Base-by-base conservation (phyloP, 2,113 vertebrate genomes). In the Sinocyclocheilus maitianheensis region DNA sequence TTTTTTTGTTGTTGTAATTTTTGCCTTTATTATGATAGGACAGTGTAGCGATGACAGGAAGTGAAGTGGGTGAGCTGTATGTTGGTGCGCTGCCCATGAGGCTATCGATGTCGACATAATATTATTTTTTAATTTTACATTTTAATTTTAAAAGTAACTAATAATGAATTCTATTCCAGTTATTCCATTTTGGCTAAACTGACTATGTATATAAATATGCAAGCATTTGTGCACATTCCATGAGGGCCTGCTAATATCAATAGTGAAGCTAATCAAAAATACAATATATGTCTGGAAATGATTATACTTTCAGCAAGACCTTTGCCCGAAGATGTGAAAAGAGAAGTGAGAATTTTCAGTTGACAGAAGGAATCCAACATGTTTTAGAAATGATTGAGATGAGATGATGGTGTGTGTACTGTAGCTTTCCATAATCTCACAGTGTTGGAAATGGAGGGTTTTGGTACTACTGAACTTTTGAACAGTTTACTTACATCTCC, bases 401-500 rank as follows among this genome's bases (percentile, higher is more conserved):
- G 48, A 22, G 20, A 30, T 53, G 74, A 63, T 78, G 62, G n/a
- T 14, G 22, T 67, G 16, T 7, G 1, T 20, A 18, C 22, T 71
- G 43, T 77, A 24, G 46, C 11, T 79, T 37, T 79, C 48, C 7
- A 22, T 18, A n/a, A 65, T n/a, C n/a, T 13, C 69, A 26, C 40
- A 77, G 1, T 3, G 55, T 63, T 65, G 30, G 18, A 43, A 62
- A 13, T 8, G 0, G 6, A 80, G 22, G 37, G 11, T 9, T 58
- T 55, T 18, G 51, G 16, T 6, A 72, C 58, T 24, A 62, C 62
- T 62, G n/a, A 8, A 80, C 13, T 62, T 62, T 16, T 65, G 1
- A 26, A 77, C 24, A 14, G 79, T 76, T 43, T 62, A 93, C 98
- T 97, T 94, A 99, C 98, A 99, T 99, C 93, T 99, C 98, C 94